Conservation (phyloP, 1,140 invertebrate genomes). For the Meloidogyne exigua region DNA sequence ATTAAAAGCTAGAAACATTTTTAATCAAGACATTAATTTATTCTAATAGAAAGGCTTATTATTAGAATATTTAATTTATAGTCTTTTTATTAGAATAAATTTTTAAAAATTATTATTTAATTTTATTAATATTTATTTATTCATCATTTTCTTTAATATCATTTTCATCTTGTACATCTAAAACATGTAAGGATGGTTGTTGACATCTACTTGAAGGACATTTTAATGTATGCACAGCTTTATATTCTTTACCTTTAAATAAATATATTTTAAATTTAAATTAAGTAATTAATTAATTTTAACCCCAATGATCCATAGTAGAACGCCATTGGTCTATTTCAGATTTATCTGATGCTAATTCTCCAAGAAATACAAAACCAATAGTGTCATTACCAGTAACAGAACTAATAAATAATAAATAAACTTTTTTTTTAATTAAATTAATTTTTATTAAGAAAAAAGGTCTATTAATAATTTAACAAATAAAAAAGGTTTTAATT, state of each 20-base stretch:
- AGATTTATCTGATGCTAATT: conserved; percentile 58
- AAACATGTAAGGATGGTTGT: conserved; percentile 59
- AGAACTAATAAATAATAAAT: conserved; percentile 40
- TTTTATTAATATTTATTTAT: not conserved
- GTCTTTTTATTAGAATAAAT: too few relatives aligned
- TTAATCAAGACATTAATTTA: too few relatives aligned
- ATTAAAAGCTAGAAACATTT: too few relatives aligned
- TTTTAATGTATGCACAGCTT: conserved; percentile 56
- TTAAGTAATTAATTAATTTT: too few relatives aligned
- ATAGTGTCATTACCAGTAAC: conserved; percentile 61
- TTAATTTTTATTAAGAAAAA: too few relatives aligned
- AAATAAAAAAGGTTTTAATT: too few relatives aligned
- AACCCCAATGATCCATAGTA: conserved; percentile 58
- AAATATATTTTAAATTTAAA: not conserved
- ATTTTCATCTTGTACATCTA: conserved; percentile 45
- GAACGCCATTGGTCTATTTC: conserved; percentile 61
- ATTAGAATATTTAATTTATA: too few relatives aligned
- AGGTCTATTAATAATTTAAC: too few relatives aligned
- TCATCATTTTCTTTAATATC: conserved; percentile 31
- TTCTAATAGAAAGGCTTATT: too few relatives aligned
- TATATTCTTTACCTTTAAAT: conserved; percentile 53
- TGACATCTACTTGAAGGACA: conserved; percentile 37
- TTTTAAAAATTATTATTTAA: too few relatives aligned
- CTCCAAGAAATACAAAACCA: conserved; percentile 55
- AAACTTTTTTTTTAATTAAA: not conserved